Evolutionary conservation across 2,888 invertebrate species (phyloP).

Genomic region (Byasa hedistus): DNA sequence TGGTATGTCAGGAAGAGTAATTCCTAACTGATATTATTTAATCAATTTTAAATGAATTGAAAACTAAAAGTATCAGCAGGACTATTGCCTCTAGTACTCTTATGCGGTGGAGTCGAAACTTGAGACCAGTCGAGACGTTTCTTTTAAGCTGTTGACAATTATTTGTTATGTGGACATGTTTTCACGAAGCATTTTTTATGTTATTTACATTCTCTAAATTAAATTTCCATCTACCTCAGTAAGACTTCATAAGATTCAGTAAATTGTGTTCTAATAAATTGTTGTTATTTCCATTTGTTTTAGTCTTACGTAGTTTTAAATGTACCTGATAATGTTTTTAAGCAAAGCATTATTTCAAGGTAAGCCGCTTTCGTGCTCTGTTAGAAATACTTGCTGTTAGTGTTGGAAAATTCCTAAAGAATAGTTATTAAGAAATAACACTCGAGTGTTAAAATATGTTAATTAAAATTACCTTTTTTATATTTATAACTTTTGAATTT

Average conservation of each 20-base stretch:
- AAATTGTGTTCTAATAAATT: neutral
- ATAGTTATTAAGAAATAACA: neutral
- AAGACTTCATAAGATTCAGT: no score
- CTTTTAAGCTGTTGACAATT: conserved; percentile 8
- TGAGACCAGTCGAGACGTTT: conserved; percentile 16
- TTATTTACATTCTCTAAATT: neutral
- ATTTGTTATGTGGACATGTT: neutral
- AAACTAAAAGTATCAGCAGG: conserved; percentile 6
- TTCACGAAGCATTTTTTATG: neutral
- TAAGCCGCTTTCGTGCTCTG: neutral
- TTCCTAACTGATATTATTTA: neutral
- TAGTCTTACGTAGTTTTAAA: neutral
- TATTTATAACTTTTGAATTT: no score
- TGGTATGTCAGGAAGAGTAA: conserved; percentile 6
- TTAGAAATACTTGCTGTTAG: neutral
- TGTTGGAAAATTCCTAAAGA: conserved; percentile 11
- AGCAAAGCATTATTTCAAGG: neutral
- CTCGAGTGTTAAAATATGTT: neutral
- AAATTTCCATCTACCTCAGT: neutral
- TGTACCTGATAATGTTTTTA: neutral
- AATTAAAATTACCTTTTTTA: neutral
- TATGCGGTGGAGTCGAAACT: conserved; percentile 20
- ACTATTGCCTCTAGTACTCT: conserved; percentile 11
- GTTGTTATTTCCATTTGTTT: neutral
- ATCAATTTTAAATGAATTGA: conserved; percentile 8